Evolutionary conservation across 1,140 invertebrate species (phyloP).

Genomic region (Macrotrachela quadricornifera): DNA sequence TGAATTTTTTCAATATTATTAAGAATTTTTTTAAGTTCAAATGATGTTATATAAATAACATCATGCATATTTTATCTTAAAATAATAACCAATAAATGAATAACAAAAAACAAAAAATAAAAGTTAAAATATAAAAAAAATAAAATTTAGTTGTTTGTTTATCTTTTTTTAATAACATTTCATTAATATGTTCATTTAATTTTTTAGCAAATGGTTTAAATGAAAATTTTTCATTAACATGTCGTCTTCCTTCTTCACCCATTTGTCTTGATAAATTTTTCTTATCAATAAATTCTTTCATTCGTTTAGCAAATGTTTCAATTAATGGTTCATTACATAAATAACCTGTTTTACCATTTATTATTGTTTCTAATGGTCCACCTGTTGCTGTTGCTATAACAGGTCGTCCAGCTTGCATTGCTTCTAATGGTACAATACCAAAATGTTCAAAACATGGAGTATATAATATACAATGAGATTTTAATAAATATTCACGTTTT

Average conservation of each 20-base stretch:
- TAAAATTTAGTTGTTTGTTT: too few relatives aligned
- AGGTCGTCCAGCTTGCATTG: conserved; percentile 76
- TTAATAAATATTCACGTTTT: conserved; percentile 54
- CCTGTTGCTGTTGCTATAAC: conserved; percentile 85
- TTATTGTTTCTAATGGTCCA: conserved; percentile 77
- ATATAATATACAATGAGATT: conserved; percentile 60
- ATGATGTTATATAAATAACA: too few relatives aligned
- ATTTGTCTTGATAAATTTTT: conserved; percentile 36
- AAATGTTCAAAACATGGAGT: conserved; percentile 94
- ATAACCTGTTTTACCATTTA: conserved; percentile 66
- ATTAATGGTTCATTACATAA: conserved; percentile 43
- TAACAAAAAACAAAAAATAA: too few relatives aligned
- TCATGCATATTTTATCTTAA: too few relatives aligned
- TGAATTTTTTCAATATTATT: too few relatives aligned
- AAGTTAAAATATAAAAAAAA: too few relatives aligned
- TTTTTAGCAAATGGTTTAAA: conserved; percentile 50
- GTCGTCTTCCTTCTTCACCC: conserved; percentile 44
- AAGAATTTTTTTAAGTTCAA: too few relatives aligned
- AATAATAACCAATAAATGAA: too few relatives aligned
- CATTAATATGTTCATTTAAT: conserved; percentile 19
- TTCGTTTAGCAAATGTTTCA: conserved; percentile 51
- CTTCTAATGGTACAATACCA: conserved; percentile 95
- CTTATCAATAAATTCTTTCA: conserved; percentile 44
- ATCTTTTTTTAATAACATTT: neutral
- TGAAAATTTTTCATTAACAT: conserved; percentile 54